A percentile compares a stretch with the other conserved stretches of the same genome.
Conservation (phyloP, 2,888 invertebrate genomes). For the Chaitophorus viminalis region DNA sequence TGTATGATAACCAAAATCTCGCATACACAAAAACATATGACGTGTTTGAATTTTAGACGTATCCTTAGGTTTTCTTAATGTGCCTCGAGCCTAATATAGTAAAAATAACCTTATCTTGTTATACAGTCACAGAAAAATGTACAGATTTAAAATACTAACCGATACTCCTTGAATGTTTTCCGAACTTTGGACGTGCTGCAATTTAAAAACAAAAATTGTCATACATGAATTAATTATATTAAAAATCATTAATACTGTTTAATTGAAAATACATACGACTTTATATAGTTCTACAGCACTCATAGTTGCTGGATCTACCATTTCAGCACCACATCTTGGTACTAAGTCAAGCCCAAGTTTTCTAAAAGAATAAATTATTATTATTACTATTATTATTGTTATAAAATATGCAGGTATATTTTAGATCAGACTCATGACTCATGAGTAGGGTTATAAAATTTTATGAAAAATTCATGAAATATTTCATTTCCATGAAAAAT, state of each 20-base stretch:
- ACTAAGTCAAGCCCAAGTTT: constrained; percentile 92
- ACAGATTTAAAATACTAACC: constrained; percentile 65
- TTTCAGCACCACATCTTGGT: constrained; percentile 87
- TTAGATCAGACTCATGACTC: background rate
- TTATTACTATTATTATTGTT: background rate
- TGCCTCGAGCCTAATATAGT: constrained; percentile 23
- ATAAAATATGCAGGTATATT: background rate
- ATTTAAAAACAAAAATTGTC: constrained; percentile 64
- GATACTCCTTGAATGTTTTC: constrained; percentile 70
- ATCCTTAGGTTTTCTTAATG: constrained; percentile 67
- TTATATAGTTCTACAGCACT: constrained; percentile 89
- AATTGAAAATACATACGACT: constrained; percentile 74
- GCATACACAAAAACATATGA: constrained; percentile 87
- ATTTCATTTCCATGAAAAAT: too few species aligned
- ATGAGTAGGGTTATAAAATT: too few species aligned
- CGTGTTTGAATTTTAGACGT: constrained; percentile 74
- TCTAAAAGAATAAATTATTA: constrained; percentile 72
- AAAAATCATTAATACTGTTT: background rate
- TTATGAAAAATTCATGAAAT: too few species aligned
- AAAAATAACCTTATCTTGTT: background rate
- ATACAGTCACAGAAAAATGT: background rate
- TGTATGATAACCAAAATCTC: constrained; percentile 87
- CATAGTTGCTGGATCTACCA: constrained; percentile 89
- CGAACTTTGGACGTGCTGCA: constrained; percentile 71
- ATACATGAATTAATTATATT: background rate